These are phyloP conservation scores for Genyomyrus donnyi DNA, from an alignment of 2,113 vertebrate species.

Conservation along the genomic window DNA sequence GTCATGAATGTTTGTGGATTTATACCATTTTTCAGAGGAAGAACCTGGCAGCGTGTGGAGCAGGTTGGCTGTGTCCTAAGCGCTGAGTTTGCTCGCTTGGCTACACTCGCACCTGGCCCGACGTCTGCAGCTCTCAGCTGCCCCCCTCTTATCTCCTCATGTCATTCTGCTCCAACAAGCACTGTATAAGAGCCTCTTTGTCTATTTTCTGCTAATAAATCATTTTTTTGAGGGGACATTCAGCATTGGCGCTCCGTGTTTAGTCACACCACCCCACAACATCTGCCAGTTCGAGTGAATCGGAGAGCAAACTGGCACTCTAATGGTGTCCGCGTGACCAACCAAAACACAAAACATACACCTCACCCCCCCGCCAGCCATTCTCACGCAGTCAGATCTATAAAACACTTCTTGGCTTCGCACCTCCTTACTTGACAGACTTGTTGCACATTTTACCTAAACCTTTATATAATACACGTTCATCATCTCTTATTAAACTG, in stretches of 20 bases:
- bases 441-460: no score
- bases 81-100: background rate
- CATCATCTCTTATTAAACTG: no score
- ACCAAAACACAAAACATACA: background rate
- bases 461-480: no score
- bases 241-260: background rate
- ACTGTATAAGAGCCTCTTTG: background rate
- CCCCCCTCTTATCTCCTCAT: background rate
- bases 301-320: background rate
- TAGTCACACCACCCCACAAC: background rate
- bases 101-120: background rate
- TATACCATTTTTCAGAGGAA: background rate
- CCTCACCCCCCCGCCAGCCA: background rate
- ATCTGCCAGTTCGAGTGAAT: background rate
- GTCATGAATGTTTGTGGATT: background rate
- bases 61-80: background rate
- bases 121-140: background rate
- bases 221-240: background rate
- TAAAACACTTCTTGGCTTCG: no score
- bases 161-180: background rate
- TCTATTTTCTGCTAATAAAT: background rate
- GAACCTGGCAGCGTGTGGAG: background rate
- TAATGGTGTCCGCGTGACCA: background rate
- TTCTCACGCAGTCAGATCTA: background rate
- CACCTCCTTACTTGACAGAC: no score